Base-by-base conservation (phyloP, 2,888 invertebrate genomes). In the Clivina fossor region DNA sequence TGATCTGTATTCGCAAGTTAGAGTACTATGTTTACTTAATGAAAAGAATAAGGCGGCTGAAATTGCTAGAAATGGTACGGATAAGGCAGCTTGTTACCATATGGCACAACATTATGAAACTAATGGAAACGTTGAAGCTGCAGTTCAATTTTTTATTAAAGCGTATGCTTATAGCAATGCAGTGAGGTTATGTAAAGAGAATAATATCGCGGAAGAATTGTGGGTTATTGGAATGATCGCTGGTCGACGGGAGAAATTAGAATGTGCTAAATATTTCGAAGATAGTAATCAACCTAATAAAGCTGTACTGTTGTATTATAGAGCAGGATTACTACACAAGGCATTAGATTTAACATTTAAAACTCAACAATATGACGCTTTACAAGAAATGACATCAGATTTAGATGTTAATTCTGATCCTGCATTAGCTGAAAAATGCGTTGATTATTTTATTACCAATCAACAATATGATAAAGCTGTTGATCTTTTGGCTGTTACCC, bases 401-500 rank as follows among this genome's bases (percentile, higher is more conserved):
- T 78, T 97, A 3, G 88, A 91, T 54, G 82, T 86, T 1, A 84
- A 85, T 60, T 88, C 94, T 0, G 96, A 98, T 73, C 90, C 94
- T 0, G 87, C 86, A 9, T 76, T 96, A 30, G 84, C 97, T 4
- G 81, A 88, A 65, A 85, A 90, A 62, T 92, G 97, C 68, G 96
- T 96, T 0, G 85, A 90, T 48, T 97, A 90, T 69, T 85, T 93
- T 60, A 80, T 90, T n/a, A 83, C 82, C 57, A 92, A 94, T 61
- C 87, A 90, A 58, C 94, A 95, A 69, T 92, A 88, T 69, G 93
- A 95, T 64, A 93, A 93, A 69, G 97, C 98, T 0, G 94, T 97
- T 0, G 91, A 95, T 65, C 74, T 99, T 51, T 76, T 97, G 28
- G 95, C 93, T 1, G 86, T 90, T 37, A 94, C 93, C 3, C 92